Conservation (phyloP, 2,888 invertebrate species). For the Desoria tigrina region DNA sequence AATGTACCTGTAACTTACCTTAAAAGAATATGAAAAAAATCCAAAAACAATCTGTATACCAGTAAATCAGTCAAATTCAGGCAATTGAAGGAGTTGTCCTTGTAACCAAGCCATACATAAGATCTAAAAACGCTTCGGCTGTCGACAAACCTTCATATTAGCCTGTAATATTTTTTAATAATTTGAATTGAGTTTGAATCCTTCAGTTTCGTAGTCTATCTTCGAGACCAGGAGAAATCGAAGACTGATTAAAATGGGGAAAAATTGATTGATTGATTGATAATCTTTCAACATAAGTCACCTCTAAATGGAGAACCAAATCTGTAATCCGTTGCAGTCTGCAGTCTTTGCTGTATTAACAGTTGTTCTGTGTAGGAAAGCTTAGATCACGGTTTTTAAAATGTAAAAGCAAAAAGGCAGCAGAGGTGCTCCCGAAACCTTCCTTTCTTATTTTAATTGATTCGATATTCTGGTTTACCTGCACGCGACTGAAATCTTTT, state of each 20-base stretch:
- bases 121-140: no score
- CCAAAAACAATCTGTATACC: no score
- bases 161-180: no score
- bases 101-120: no score
- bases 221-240: conserved; percentile 50
- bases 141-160: no score
- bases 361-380: not conserved
- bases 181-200: not conserved
- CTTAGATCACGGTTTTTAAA: not conserved
- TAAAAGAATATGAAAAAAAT: not conserved
- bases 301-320: conserved; percentile 15
- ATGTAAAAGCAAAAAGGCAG: no score
- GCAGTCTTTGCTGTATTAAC: not conserved
- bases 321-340: not conserved
- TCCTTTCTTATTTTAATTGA: no score
- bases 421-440: no score
- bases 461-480: no score
- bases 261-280: conserved; percentile 40
- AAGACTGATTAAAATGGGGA: conserved; percentile 50
- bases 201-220: conserved; percentile 22
- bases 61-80: no score
- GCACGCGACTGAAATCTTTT: no score
- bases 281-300: conserved; percentile 32
- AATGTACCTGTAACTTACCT: conserved; percentile 28
- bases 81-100: no score